Evolutionary conservation across 1,140 invertebrate species (phyloP), one percentile per base, ranked within the genome.

Genomic region (Euwallacea similis): DNA sequence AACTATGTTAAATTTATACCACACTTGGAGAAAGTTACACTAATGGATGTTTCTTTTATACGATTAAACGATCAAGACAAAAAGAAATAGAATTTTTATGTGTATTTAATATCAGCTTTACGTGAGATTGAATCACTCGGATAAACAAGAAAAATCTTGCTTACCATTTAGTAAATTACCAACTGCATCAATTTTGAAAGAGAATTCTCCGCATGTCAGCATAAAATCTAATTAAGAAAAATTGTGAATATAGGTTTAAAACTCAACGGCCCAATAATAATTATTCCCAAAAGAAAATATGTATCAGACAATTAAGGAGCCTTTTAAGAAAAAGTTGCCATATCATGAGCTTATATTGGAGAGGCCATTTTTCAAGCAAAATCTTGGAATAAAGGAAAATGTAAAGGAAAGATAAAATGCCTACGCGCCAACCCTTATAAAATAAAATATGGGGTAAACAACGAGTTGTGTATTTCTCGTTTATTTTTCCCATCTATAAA

Each of bases 401-500:
- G 62, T 65, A 71, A 65, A 59, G 62, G 44, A 66, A 65, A 64
- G 69, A 71, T 71, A 71, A 71, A 71, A 66, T 66, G 54, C 69
- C 63, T 64, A 71, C 62, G 55, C 50, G 59, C 47, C 61, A 71
- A 64, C 41, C 69, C 63, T 71, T 71, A 71, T 66, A 71, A 59
- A 43, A 70, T 70, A 70, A 70, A 71, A 71, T 71, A 71, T 70
- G 62, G 62, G 62, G 46, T 65, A 71, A 71, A 71, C 69, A 66
- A 71, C 16, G 47, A 50, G 42, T 65, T 66, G 53, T 71, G 62
- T 59, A 59, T 71, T 71, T 42, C 44, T 58, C 41, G 60, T 63
- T 63, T 63, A 15, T 53, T 69, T 53, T 69, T 69, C 46, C 47
- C 15, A 47, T 21, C 15, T 58, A 58, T 58, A 58, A 58, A 58